A percentile compares a stretch with the other conserved stretches of the same genome.
Evolutionary conservation across 2,113 vertebrate genomes (phyloP).

Genomic region (Zosterops borbonicus): DNA sequence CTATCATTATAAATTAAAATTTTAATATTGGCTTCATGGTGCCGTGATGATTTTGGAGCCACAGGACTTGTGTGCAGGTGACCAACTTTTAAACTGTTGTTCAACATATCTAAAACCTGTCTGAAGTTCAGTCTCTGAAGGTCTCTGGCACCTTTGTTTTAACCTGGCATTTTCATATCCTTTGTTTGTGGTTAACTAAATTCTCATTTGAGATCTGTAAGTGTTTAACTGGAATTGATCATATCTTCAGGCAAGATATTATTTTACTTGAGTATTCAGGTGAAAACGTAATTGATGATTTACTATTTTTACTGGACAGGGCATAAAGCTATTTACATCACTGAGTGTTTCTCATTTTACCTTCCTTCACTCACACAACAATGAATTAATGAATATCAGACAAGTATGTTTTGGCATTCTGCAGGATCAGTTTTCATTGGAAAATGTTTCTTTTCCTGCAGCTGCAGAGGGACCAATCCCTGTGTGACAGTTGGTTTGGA

Average conservation of each 20-base stretch:
- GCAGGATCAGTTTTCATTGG: constrained; percentile 2
- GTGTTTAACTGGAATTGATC: neutral
- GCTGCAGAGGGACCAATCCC: neutral
- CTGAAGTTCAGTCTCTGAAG: neutral
- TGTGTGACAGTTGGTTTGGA: neutral
- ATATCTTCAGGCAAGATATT: neutral
- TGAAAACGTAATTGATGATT: neutral
- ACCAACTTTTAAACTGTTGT: neutral
- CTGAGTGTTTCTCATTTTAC: neutral
- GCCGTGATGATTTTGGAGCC: neutral
- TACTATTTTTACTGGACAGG: neutral
- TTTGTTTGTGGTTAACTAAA: neutral
- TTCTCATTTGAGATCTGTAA: neutral
- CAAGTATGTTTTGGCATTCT: neutral
- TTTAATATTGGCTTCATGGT: neutral
- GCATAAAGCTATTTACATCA: neutral
- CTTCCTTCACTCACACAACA: neutral
- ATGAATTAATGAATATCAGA: neutral
- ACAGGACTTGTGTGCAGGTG: neutral
- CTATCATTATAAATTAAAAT: neutral
- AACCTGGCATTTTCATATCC: neutral
- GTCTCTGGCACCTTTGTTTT: neutral
- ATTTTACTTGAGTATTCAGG: neutral
- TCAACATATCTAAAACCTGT: neutral
- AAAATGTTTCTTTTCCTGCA: neutral